Evolutionary conservation across 2,113 vertebrate species (phyloP).

Genomic region (Xenopus borealis): DNA sequence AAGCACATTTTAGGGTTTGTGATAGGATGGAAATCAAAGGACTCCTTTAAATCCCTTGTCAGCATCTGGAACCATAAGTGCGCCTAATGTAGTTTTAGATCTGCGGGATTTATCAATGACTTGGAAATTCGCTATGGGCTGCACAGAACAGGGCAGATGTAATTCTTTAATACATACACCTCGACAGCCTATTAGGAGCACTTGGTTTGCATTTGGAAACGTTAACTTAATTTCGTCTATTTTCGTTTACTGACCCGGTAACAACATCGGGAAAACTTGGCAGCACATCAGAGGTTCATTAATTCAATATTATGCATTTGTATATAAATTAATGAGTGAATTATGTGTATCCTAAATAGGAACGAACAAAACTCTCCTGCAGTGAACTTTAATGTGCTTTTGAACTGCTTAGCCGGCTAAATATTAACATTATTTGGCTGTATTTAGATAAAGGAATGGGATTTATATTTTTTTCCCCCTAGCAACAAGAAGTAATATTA

Average conservation of each 20-base stretch:
- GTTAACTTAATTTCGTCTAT: slow-evolving; percentile 41
- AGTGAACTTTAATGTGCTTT: slow-evolving; percentile 28
- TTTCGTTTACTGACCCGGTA: slow-evolving; percentile 37
- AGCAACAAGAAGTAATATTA: slow-evolving; percentile 9
- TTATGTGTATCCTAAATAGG: slow-evolving; percentile 40
- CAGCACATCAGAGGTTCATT: slow-evolving; percentile 42
- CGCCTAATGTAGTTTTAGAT: slow-evolving; percentile 38
- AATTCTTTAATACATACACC: slow-evolving; percentile 42
- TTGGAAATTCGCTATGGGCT: slow-evolving; percentile 26
- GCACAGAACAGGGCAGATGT: slow-evolving; percentile 29
- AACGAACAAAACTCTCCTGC: slow-evolving; percentile 13
- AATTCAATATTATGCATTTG: slow-evolving; percentile 43
- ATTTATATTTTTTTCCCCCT: slow-evolving; percentile 7
- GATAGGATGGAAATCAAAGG: slow-evolving; percentile 20
- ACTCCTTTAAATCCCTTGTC: slow-evolving; percentile 36
- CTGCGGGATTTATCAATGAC: slow-evolving; percentile 38
- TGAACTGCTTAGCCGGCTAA: slow-evolving; percentile 25
- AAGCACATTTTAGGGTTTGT: slow-evolving; percentile 7
- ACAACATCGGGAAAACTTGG: slow-evolving; percentile 33
- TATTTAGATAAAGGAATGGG: slow-evolving; percentile 31
- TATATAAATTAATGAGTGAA: slow-evolving; percentile 42
- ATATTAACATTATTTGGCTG: slow-evolving; percentile 25
- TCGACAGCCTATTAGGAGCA: slow-evolving; percentile 44
- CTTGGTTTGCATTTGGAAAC: slow-evolving; percentile 36
- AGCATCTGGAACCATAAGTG: slow-evolving; percentile 37